Conservation (phyloP, 2,797 vertebrate species). For the Periparus ater region DNA sequence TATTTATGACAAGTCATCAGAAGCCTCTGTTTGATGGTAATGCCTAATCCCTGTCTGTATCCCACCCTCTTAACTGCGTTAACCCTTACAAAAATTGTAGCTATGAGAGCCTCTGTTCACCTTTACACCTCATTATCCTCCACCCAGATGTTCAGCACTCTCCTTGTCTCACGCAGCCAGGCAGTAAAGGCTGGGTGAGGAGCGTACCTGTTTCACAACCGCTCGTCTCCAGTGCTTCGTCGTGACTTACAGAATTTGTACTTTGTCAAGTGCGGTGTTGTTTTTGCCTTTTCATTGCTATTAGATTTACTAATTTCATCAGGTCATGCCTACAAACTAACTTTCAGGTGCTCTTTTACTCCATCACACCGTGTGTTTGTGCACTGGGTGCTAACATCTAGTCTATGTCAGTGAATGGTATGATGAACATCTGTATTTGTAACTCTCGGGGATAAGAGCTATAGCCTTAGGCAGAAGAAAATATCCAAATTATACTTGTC, state of each 20-base stretch:
- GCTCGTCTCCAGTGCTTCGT: background rate
- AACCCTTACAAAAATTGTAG: background rate
- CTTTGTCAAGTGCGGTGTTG: background rate
- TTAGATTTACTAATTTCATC: conserved; percentile 72
- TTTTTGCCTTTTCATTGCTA: background rate
- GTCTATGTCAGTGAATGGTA: conserved; percentile 14
- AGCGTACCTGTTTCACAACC: background rate
- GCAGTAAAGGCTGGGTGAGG: background rate
- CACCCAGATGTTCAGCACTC: background rate
- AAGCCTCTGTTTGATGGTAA: background rate
- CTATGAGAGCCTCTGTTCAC: background rate
- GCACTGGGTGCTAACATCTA: conserved; percentile 16
- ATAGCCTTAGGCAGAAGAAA: background rate
- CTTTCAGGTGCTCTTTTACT: conserved; percentile 76
- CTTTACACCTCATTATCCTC: conserved; percentile 18
- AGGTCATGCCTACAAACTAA: conserved; percentile 82
- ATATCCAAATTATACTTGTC: background rate
- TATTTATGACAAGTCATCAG: background rate
- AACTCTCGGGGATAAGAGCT: background rate
- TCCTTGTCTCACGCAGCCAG: background rate
- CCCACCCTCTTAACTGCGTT: background rate
- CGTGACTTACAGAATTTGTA: background rate
- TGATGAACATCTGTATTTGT: background rate
- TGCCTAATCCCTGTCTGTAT: background rate
- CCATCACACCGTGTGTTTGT: background rate